Conservation (phyloP, 2,113 vertebrate species). For the Ctenomys sociabilis region DNA sequence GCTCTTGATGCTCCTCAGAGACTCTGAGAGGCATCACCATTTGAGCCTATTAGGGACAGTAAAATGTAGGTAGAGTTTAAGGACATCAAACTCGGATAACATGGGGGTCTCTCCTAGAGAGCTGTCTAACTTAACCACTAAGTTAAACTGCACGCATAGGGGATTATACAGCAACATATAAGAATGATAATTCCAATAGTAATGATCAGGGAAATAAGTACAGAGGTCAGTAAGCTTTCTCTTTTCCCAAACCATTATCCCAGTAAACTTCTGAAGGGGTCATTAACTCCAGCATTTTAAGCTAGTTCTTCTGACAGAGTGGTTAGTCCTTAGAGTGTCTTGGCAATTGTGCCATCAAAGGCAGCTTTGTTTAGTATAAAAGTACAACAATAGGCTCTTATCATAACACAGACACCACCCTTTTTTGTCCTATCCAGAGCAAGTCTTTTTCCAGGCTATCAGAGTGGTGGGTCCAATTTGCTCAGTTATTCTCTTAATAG, state of each 20-base stretch:
- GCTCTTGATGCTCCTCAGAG: neutral
- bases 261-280: neutral
- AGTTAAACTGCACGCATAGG: neutral
- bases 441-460: no score
- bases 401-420: neutral
- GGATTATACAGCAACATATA: neutral
- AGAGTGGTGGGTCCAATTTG: no score
- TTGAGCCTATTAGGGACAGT: neutral
- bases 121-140: neutral
- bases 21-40: neutral
- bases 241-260: neutral
- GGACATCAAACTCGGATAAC: neutral
- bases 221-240: neutral
- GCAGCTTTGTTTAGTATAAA: neutral
- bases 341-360: neutral
- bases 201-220: neutral
- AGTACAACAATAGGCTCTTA: neutral
- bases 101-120: neutral
- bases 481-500: no score
- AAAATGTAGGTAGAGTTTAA: no score
- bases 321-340: neutral
- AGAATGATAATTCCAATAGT: neutral
- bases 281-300: neutral
- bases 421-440: neutral
- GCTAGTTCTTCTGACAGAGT: neutral